These are phyloP conservation scores for Acholoe squamosa DNA, from an alignment of 2,888 invertebrate genomes.

Conservation along the genomic window DNA sequence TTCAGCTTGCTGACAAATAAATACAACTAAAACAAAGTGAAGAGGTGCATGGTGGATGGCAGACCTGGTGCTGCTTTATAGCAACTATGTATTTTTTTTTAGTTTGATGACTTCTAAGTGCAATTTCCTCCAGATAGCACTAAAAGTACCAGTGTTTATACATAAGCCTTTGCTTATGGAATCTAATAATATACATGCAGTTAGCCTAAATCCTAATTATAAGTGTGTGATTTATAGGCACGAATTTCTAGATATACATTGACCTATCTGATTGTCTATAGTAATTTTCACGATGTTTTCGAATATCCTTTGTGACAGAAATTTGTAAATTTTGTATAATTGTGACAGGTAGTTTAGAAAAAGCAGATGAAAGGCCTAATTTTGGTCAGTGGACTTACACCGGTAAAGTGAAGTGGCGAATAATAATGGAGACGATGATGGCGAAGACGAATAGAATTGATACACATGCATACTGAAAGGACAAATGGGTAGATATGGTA, in stretches of 20 bases:
- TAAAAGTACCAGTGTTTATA: too few relatives aligned
- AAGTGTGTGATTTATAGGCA: too few relatives aligned
- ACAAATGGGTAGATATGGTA: constrained; percentile 44
- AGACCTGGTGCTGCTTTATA: too few relatives aligned
- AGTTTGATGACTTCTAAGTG: too few relatives aligned
- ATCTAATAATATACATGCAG: too few relatives aligned
- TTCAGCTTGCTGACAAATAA: too few relatives aligned
- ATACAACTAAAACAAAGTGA: constrained; percentile 6
- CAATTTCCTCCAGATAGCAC: too few relatives aligned
- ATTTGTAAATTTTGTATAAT: not conserved
- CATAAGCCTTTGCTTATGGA: too few relatives aligned
- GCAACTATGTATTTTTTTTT: too few relatives aligned
- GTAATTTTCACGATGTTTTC: not conserved
- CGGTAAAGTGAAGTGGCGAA: constrained; percentile 85
- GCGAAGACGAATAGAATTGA: constrained; percentile 77
- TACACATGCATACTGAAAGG: constrained; percentile 79
- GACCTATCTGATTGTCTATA: too few relatives aligned
- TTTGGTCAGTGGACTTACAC: constrained; percentile 49
- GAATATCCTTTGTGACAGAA: not conserved
- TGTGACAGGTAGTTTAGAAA: not conserved
- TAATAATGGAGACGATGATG: constrained; percentile 86
- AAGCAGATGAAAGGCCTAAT: not conserved
- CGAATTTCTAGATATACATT: too few relatives aligned
- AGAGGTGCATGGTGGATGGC: not conserved
- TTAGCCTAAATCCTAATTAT: too few relatives aligned